Evolutionary conservation across 2,888 invertebrate genomes (phyloP).

Genomic region (Phrixothrix hirtus): DNA sequence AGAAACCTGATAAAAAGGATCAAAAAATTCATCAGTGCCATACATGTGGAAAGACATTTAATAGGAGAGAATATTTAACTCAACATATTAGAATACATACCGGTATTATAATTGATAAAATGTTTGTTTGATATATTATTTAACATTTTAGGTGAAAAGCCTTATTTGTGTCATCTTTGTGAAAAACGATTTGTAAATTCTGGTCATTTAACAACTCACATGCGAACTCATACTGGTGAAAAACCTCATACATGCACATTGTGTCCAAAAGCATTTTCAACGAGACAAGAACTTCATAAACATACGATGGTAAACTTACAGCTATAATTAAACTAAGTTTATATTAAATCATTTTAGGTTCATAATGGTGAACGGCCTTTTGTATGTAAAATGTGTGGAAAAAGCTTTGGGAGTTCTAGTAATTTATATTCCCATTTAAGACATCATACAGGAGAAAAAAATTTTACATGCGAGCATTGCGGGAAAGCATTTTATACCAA

Average conservation of each 20-base stretch:
- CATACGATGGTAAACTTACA: constrained; percentile 42
- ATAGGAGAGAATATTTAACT: constrained; percentile 47
- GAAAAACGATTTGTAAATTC: constrained; percentile 47
- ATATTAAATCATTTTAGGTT: constrained; percentile 36
- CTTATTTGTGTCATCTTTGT: constrained; percentile 46
- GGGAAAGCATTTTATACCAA: constrained; percentile 46
- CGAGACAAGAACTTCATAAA: constrained; percentile 45
- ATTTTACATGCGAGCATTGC: constrained; percentile 46
- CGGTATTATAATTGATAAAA: too few relatives aligned
- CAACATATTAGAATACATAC: constrained; percentile 48
- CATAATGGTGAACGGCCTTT: constrained; percentile 47
- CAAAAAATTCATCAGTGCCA: constrained; percentile 49
- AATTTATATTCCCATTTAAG: constrained; percentile 45
- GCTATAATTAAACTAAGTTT: too few relatives aligned
- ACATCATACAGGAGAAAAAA: constrained; percentile 46
- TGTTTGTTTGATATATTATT: too few relatives aligned
- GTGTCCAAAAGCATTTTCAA: constrained; percentile 46
- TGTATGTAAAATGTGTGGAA: constrained; percentile 44
- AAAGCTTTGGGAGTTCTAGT: constrained; percentile 45
- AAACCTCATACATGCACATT: constrained; percentile 40
- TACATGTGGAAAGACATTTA: constrained; percentile 52
- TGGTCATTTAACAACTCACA: constrained; percentile 46
- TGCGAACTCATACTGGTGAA: constrained; percentile 46
- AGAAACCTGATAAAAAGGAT: constrained; percentile 34
- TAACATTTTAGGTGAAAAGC: constrained; percentile 44